Evolutionary conservation across 2,888 invertebrate genomes (phyloP), one percentile per base, ranked within the genome.

Genomic region (Trachelus tabidus): DNA sequence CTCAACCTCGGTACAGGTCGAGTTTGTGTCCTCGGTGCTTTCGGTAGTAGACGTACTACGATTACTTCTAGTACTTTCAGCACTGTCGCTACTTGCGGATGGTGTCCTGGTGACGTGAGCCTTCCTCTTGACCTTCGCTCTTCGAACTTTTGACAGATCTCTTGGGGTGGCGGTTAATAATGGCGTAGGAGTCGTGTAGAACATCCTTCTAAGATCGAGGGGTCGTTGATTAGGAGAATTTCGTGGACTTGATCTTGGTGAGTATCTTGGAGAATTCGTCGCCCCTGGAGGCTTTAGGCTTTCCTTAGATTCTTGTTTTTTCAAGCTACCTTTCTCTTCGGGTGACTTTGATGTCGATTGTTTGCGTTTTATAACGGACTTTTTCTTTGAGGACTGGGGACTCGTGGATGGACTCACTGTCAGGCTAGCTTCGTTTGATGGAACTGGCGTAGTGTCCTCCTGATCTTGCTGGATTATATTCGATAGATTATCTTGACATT

Each of bases 1-100:
- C 77, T 91, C 91, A 76, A 87, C 86, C 30, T 92, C 91, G 83
- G 92, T 93, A 83, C 85, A 91, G 80, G 86, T 90, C 76, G 90
- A 92, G 83, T 85, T 87, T 23, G 88, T 89, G 34, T 88, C 89
- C 78, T 89, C 88, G n/a, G 87, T 84, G 71, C 87, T 90, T 3
- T 83, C 88, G 0, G 86, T 88, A 33, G 88, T 89, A 30, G 89
- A 87, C 3, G 85, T 85, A 34, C 87, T 87, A 68, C 75, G 73
- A 33, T 77, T 73, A 75, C 88, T 88, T 69, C 86, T 87, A 35
- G 90, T 89, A 75, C 90, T 91, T 81, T 89, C 90, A 75, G 91
- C 89, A 74, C 90, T 90, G 82, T 90, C 89, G 80, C 90, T 89
- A 81, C 89, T 89, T 12, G 89, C 82, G 2, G 90, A 91, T 0